Evolutionary conservation across 2,113 vertebrate species (phyloP).

Genomic region (Phrynosoma blainvillii): DNA sequence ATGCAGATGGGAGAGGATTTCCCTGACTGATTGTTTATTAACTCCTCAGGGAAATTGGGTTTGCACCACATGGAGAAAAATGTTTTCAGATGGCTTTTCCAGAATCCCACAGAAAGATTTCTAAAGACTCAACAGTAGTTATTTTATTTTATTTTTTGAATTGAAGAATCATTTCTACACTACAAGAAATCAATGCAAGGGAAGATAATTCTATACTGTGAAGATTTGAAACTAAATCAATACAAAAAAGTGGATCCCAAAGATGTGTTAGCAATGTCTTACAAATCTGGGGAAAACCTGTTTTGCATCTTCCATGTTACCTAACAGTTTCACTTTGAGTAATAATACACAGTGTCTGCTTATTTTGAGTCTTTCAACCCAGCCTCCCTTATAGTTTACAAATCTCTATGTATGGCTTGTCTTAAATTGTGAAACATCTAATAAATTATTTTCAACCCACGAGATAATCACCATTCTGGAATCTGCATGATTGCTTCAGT

Average conservation of each 20-base stretch:
- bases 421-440: background rate
- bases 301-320: constrained; percentile 18
- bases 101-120: constrained; percentile 41
- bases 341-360: constrained; percentile 1
- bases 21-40: constrained; percentile 34
- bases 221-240: constrained; percentile 32
- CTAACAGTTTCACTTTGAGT: constrained; percentile 24
- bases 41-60: constrained; percentile 1
- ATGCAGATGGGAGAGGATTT: constrained; percentile 30
- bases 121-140: constrained; percentile 15
- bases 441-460: background rate
- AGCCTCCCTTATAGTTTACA: constrained; percentile 11
- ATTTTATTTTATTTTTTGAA: constrained; percentile 16
- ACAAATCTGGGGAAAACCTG: background rate
- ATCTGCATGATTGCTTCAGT: background rate
- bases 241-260: constrained; percentile 6
- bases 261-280: background rate
- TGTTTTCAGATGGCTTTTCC: constrained; percentile 51
- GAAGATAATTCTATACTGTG: too few species aligned
- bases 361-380: constrained; percentile 27
- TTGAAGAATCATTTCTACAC: background rate
- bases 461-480: constrained; percentile 3
- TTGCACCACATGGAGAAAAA: constrained; percentile 14
- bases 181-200: background rate
- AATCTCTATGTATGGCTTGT: background rate